Conservation (phyloP, 1,140 invertebrate genomes). For the Meteorus sp. region DNA sequence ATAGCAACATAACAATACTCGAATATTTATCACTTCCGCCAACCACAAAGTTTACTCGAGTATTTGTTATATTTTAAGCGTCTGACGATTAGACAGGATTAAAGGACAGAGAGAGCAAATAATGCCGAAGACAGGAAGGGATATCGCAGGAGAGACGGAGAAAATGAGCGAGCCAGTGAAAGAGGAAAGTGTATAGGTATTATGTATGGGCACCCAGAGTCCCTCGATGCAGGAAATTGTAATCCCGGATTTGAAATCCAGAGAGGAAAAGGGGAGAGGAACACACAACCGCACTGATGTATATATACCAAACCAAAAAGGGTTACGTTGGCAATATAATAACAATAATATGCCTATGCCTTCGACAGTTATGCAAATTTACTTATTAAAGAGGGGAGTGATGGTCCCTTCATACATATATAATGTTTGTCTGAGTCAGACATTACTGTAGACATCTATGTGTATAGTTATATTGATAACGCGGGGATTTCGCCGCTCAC, state of each 20-base stretch:
- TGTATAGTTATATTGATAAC: not conserved
- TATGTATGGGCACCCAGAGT: not conserved
- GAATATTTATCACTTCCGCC: too few species aligned
- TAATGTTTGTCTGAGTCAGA: too few species aligned
- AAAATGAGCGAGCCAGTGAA: too few species aligned
- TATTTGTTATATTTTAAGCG: slow-evolving; percentile 7
- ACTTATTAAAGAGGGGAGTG: not conserved
- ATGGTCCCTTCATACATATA: not conserved
- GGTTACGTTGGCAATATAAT: not conserved
- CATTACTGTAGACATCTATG: not conserved
- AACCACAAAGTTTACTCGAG: not conserved
- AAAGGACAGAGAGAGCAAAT: slow-evolving; percentile 1
- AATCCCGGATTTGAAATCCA: not conserved
- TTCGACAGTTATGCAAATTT: not conserved
- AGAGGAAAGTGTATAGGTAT: too few species aligned
- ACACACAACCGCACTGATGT: not conserved
- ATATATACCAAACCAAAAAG: not conserved
- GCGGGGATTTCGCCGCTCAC: too few species aligned
- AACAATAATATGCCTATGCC: not conserved
- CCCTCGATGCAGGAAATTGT: slow-evolving; percentile 2
- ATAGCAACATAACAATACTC: too few species aligned
- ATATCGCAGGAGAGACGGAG: too few species aligned
- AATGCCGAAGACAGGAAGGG: too few species aligned
- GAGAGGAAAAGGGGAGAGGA: not conserved
- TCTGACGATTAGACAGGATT: slow-evolving; percentile 3